phyloP scores from a whole-genome alignment of 2,797 vertebrate genomes.

The Melanotaenia parkinsoni region DNA sequence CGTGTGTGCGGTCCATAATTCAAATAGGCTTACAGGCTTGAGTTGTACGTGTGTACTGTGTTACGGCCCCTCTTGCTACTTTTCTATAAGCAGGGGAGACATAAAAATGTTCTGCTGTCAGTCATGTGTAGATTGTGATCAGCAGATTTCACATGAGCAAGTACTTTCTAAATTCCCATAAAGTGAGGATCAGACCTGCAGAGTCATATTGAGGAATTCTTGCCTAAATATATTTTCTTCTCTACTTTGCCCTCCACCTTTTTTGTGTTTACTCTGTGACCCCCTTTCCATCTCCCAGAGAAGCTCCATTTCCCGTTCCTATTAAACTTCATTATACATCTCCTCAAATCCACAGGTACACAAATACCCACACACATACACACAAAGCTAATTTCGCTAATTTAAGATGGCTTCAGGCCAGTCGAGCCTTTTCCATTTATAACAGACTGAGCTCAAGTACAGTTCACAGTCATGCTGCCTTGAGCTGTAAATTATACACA shows the following conservation, averaged over 20 bases:
- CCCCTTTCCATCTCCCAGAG: conserved; percentile 53
- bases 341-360: conserved; percentile 56
- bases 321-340: conserved; percentile 73
- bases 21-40: conserved; percentile 8
- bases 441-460: conserved; percentile 51
- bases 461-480: conserved; percentile 43
- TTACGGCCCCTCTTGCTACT: background rate
- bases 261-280: conserved; percentile 53
- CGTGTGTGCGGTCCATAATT: conserved; percentile 13
- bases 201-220: conserved; percentile 54
- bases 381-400: conserved; percentile 63
- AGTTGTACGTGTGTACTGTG: conserved; percentile 23
- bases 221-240: conserved; percentile 61
- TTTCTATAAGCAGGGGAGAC: conserved; percentile 38
- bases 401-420: conserved; percentile 75
- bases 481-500: conserved; percentile 37
- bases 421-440: conserved; percentile 68
- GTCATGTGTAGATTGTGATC: conserved; percentile 35
- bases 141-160: conserved; percentile 40
- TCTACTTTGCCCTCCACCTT: conserved; percentile 45
- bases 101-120: conserved; percentile 37
- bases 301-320: conserved; percentile 74
- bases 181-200: conserved; percentile 40
- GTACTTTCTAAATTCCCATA: conserved; percentile 15
- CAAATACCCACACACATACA: conserved; percentile 31